These are phyloP conservation scores for Sinosuthora webbiana DNA, from an alignment of 2,113 vertebrate species.

Conservation along the genomic window DNA sequence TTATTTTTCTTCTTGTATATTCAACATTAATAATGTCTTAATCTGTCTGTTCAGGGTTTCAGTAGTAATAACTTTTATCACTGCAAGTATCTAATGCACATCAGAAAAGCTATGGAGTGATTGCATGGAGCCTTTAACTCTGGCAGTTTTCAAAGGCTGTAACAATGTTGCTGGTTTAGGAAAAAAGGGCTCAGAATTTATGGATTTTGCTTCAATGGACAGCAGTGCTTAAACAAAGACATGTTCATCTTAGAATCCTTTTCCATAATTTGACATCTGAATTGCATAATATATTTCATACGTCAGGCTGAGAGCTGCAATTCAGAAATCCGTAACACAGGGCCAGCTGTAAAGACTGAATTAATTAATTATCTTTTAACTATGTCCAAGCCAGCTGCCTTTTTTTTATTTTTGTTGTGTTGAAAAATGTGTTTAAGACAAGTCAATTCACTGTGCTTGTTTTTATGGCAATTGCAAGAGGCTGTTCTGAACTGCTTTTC, in stretches of 20 bases:
- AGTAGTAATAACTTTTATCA: not conserved
- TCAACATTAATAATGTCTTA: not conserved
- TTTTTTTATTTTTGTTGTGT: not conserved
- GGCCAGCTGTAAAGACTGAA: not conserved
- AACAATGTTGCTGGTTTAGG: not conserved
- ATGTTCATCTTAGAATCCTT: not conserved
- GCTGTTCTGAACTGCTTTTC: not conserved
- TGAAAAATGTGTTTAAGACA: not conserved
- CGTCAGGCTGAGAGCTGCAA: not conserved
- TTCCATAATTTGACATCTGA: not conserved
- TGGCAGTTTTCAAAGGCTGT: not conserved
- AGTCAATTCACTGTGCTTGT: not conserved
- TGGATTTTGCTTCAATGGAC: not conserved
- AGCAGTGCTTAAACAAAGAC: not conserved
- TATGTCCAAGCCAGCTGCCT: not conserved
- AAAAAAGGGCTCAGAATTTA: not conserved
- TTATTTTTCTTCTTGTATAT: not conserved
- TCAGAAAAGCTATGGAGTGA: not conserved
- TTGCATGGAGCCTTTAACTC: not conserved
- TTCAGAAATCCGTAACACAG: not conserved
- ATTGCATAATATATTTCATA: not conserved
- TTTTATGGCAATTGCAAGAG: not conserved
- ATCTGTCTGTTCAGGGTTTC: not conserved
- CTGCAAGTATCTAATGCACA: not conserved
- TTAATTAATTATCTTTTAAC: not conserved